Base-by-base conservation (phyloP, 1,140 invertebrate genomes). In the Lysiphlebus fabarum region DNA sequence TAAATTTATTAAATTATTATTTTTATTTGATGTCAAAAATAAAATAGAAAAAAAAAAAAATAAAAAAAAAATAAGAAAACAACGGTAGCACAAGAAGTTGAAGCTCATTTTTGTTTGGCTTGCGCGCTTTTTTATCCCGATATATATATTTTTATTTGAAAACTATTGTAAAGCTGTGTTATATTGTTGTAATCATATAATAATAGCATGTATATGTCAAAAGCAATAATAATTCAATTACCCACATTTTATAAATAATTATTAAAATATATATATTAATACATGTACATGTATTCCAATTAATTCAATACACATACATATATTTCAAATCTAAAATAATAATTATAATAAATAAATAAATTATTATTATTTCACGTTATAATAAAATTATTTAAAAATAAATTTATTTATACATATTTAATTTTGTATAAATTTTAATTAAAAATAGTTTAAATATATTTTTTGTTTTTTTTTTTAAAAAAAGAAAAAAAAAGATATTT, bases 71-170 rank as follows among this genome's bases (percentile, higher is more conserved):
- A n/a, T n/a, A n/a, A n/a, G n/a, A n/a, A n/a, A 54, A 63, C 48
- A 72, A 76, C 71, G 77, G 71, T 68, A 78, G 77, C 76, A 82
- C 89, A 90, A 93, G 91, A 93, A 92, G 91, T 93, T 93, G 90
- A 93, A 90, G 90, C 87, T 92, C 90, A 91, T 91, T 91, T 90
- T 90, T 90, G 89, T 89, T 89, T 90, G 88, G 86, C 17, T 26
- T 26, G 17, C 84, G 73, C 75, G 74, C 69, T 62, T 67, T 50
- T 57, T 53, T n/a, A n/a, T n/a, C 57, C 53, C 53, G 34, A n/a
- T 59, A 34, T 45, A 26, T 59, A 53, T 43, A 42, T 58, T 43
- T 58, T 51, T 58, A 51, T 51, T 34, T 45, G 38, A 38, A 43
- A 53, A 38, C 42, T 40, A 53, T 47, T 26, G 42, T 45, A 33